Conservation (phyloP, 1,140 invertebrate species). For the Pemphigus obesinymphae region DNA sequence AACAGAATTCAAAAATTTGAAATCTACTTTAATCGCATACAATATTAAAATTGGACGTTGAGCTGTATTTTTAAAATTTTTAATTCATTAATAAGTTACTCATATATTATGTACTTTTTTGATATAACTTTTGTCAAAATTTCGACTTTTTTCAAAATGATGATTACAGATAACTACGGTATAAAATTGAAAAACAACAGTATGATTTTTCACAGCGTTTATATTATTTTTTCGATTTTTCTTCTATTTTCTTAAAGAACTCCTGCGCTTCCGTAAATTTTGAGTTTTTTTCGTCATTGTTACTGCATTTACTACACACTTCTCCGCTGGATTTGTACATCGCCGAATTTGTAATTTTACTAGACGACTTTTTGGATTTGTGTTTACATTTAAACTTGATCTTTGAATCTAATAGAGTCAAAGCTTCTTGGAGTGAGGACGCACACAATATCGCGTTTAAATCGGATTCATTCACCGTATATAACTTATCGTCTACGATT, state of each 20-base stretch:
- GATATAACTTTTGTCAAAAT: no score
- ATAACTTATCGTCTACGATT: background rate
- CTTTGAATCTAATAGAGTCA: background rate
- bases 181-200: no score
- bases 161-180: no score
- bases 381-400: constrained; percentile 16
- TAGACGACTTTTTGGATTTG: background rate
- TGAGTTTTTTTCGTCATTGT: background rate
- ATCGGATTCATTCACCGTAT: background rate
- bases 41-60: background rate
- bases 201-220: no score
- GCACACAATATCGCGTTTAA: constrained; percentile 25
- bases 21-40: background rate
- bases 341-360: no score
- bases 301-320: background rate
- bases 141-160: no score
- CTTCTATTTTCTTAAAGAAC: background rate
- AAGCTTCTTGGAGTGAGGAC: constrained; percentile 7
- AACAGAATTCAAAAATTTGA: background rate
- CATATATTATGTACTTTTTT: no score
- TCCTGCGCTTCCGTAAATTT: background rate
- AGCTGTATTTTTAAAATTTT: background rate
- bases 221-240: background rate
- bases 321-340: background rate
- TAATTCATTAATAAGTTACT: no score